These are phyloP conservation scores for Euborellia annulipes DNA, from an alignment of 1,140 invertebrate genomes.

Conservation along the genomic window DNA sequence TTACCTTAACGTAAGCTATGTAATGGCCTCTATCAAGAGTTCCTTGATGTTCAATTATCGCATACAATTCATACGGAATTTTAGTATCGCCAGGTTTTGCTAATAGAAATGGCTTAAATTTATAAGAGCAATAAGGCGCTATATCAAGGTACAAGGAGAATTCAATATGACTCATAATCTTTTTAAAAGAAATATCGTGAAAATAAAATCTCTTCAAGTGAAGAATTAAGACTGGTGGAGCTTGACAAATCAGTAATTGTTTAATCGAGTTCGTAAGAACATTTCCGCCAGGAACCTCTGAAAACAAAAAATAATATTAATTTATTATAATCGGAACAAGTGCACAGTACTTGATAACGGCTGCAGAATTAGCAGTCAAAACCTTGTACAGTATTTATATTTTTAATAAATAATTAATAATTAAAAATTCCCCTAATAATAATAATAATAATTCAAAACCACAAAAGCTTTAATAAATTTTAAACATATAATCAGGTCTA, in stretches of 20 bases:
- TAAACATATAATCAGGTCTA: too few species aligned
- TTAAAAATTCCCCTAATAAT: too few species aligned
- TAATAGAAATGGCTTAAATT: slow-evolving; percentile 47
- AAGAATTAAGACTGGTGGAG: slow-evolving; percentile 83
- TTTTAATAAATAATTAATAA: too few species aligned
- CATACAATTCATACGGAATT: slow-evolving; percentile 80
- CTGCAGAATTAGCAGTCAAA: too few species aligned
- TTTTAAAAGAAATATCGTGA: slow-evolving; percentile 42
- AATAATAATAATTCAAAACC: too few species aligned
- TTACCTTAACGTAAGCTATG: slow-evolving; percentile 81
- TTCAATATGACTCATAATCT: slow-evolving; percentile 71
- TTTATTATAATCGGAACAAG: too few species aligned
- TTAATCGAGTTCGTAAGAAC: slow-evolving; percentile 66
- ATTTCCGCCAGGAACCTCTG: too few species aligned
- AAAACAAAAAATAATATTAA: too few species aligned
- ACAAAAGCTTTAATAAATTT: too few species aligned
- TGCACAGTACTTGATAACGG: too few species aligned
- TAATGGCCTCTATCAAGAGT: slow-evolving; percentile 86
- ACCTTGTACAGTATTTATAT: too few species aligned
- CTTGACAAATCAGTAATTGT: slow-evolving; percentile 75
- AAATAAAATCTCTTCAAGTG: slow-evolving; percentile 86
- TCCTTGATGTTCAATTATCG: slow-evolving; percentile 87
- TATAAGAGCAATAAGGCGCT: slow-evolving; percentile 74
- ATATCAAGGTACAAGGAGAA: slow-evolving; percentile 79
- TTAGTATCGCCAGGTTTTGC: slow-evolving; percentile 43